Evolutionary conservation across 1,140 invertebrate genomes (phyloP), one percentile per base, ranked within the genome.

Genomic region (Orchestia grillus): DNA sequence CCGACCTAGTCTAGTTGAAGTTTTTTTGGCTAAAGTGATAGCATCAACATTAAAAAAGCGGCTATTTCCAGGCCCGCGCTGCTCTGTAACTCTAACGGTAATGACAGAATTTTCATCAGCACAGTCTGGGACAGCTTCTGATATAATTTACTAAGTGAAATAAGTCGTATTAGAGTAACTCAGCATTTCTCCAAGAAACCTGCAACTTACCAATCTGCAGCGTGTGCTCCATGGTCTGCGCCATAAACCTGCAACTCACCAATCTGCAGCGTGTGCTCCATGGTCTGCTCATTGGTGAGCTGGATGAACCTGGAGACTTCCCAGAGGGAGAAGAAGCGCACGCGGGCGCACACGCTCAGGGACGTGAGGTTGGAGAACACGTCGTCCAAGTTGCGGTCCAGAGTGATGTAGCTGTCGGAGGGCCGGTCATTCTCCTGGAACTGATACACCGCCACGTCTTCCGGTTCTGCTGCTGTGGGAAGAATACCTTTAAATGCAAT

Each of bases 251-350:
- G 62, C 1, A 77, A 77, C 88, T 8, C 40, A 94, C 92, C 92
- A 19, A 94, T 94, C 44, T 94, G 92, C 44, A 94, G 23, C 19
- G 92, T 94, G 92, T 94, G 92, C 92, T 94, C 92, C 36, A n/a
- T 47, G 11, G 92, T 45, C 3, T 42, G 43, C 92, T 45, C 44
- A 40, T 94, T 44, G 4, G 92, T 94, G 92, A 94, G 92, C 40
- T 94, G 92, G 16, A 94, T 94, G 92, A 45, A 94, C 11, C 92
- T 42, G 36, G 92, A 94, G 6, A 45, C 43, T 44, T 94, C 92
- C 92, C 92, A 94, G 43, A 94, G 44, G 6, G 92, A 94, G 92
- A 94, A 94, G 92, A 94, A 94, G 36, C 92, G 92, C 92, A 94
- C 43, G 8, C 92, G 43, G 19, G 92, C 43, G 36, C 92, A 94